These are phyloP conservation scores for Trichechus manatus DNA, from an alignment of 2,113 vertebrate species.

Conservation along the genomic window DNA sequence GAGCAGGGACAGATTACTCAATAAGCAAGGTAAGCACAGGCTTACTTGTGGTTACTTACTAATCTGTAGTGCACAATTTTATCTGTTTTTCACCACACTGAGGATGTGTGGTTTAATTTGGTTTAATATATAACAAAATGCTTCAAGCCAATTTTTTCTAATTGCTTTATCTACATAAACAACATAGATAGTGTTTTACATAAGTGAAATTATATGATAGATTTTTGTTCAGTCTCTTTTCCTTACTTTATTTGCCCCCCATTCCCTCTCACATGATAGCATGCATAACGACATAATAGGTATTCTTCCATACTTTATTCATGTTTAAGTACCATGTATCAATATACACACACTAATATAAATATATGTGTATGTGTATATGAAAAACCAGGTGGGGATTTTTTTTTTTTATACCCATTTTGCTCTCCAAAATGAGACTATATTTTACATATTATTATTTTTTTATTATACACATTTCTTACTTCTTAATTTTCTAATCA, in stretches of 20 bases:
- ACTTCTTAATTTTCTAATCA: conserved; percentile 2
- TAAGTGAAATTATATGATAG: background rate
- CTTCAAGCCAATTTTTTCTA: background rate
- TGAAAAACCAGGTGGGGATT: background rate
- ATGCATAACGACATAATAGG: fast-evolving
- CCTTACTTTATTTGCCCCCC: background rate
- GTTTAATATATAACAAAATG: background rate
- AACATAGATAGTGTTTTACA: background rate
- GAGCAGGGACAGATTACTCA: no score
- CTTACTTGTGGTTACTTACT: no score
- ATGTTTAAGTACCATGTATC: background rate
- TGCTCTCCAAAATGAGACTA: background rate
- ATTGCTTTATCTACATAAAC: background rate
- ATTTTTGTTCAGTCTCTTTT: background rate
- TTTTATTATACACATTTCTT: background rate
- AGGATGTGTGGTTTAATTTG: background rate
- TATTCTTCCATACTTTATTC: background rate
- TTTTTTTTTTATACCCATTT: background rate
- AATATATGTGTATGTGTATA: background rate
- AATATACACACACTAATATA: background rate
- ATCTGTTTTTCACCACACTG: no score
- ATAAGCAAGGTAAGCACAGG: no score
- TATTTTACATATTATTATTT: background rate
- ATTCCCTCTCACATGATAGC: background rate
- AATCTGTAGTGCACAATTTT: no score